A percentile compares a stretch with the other conserved stretches of the same genome.
Conservation (phyloP, 2,113 vertebrate species). For the Misgurnus anguillicaudatus region DNA sequence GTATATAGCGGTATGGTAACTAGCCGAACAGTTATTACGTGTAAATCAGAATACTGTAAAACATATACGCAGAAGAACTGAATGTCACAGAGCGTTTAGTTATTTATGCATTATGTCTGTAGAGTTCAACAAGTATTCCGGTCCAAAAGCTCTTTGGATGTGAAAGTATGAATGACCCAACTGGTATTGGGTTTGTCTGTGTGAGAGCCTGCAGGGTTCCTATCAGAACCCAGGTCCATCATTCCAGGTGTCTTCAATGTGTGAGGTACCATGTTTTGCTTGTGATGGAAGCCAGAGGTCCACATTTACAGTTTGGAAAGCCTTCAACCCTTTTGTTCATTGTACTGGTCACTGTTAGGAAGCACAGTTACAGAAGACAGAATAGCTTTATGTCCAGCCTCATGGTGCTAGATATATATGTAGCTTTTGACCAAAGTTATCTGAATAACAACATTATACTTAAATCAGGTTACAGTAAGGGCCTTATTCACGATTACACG, state of each 20-base stretch:
- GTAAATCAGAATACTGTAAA: constrained; percentile 60
- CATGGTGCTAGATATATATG: background rate
- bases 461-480: background rate
- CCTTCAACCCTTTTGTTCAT: constrained; percentile 32
- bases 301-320: background rate
- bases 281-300: background rate
- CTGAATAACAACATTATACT: background rate
- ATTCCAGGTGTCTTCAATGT: constrained; percentile 13
- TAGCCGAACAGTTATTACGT: constrained; percentile 54
- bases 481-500: background rate
- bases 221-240: constrained; percentile 19
- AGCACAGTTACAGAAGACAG: background rate
- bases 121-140: constrained; percentile 24
- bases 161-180: constrained; percentile 42
- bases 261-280: background rate
- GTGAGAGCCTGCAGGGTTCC: constrained; percentile 9
- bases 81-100: constrained; percentile 29
- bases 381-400: constrained; percentile 13
- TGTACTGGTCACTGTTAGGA: background rate
- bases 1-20: constrained; percentile 49
- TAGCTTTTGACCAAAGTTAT: constrained; percentile 54
- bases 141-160: constrained; percentile 31
- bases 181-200: constrained; percentile 52
- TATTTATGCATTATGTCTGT: constrained; percentile 27
- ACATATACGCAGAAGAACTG: constrained; percentile 44